Evolutionary conservation across 1,140 invertebrate genomes (phyloP), one percentile per base, ranked within the genome.

Genomic region (Zaprionus tsacasi): DNA sequence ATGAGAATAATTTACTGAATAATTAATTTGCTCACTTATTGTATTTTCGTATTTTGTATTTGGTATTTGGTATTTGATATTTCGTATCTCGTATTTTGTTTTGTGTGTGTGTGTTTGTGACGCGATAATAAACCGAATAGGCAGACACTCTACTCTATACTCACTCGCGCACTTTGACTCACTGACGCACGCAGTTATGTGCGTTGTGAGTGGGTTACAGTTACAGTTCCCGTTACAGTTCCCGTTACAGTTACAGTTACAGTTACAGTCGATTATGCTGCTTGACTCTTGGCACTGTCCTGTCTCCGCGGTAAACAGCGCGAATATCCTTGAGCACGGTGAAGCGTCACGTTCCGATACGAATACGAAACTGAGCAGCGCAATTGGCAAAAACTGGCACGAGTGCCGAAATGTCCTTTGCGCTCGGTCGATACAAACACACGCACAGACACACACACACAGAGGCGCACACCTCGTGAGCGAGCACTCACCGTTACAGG

Each of bases 261-360:
- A 50, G 52, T n/a, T 55, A 63, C 21, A 30, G 27, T 70, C 72
- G 60, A 25, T 65, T 70, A 38, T 33, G 65, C 63, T 33, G 65
- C 63, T 58, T 65, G 55, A 56, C 45, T 70, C 35, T 77, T 35
- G 27, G 27, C 6, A 30, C 27, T 3, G 36, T 78, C 17, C 58
- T 82, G 38, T 61, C 70, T 61, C 70, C 78, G 70, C 38, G 55
- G 78, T 35, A 70, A 38, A 63, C 43, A 50, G 70, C 77, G 81
- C 91, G 91, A 91, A 92, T 82, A 92, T 86, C 91, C 87, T 87
- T 86, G 75, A 89, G 81, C 78, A 91, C 78, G 83, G 71, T 77
- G 91, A 83, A 89, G 86, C 87, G 91, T 66, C 83, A 92, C 91
- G 91, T 92, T 91, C 91, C 85, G 91, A 92, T 86, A 92, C 91